These are phyloP conservation scores for Colaptes auratus DNA, from an alignment of 2,113 vertebrate species.

Conservation along the genomic window DNA sequence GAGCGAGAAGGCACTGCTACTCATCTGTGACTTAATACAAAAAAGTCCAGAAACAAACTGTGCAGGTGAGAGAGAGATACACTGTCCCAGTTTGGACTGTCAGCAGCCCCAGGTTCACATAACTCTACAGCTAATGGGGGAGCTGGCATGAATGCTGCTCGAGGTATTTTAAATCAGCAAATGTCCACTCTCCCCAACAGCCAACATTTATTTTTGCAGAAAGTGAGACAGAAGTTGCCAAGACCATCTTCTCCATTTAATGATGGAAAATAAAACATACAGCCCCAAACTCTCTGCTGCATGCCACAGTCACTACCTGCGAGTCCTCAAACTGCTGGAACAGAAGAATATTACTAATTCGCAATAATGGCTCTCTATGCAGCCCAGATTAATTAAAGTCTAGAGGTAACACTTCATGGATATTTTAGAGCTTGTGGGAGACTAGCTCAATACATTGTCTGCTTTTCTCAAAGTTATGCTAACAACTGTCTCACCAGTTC, in stretches of 20 bases:
- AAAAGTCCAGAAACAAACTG: neutral
- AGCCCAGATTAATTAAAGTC: neutral
- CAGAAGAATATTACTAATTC: neutral
- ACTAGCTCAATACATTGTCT: neutral
- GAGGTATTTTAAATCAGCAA: neutral
- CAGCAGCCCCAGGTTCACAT: neutral
- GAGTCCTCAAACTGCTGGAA: neutral
- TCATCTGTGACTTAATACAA: neutral
- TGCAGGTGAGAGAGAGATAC: neutral
- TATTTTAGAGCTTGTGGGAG: neutral
- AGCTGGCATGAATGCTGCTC: neutral
- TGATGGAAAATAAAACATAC: neutral
- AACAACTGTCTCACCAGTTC: neutral
- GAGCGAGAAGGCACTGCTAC: neutral
- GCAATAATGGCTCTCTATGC: neutral
- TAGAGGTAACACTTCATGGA: neutral
- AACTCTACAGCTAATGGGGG: neutral
- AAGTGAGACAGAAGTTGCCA: neutral
- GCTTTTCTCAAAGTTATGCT: neutral
- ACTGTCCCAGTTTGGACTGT: neutral
- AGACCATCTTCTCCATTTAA: neutral
- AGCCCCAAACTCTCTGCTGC: neutral
- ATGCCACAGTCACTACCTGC: neutral
- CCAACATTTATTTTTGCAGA: neutral
- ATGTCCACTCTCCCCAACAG: neutral